Base-by-base conservation (phyloP, 2,888 invertebrate species). In the Podotricha telesiphe region DNA sequence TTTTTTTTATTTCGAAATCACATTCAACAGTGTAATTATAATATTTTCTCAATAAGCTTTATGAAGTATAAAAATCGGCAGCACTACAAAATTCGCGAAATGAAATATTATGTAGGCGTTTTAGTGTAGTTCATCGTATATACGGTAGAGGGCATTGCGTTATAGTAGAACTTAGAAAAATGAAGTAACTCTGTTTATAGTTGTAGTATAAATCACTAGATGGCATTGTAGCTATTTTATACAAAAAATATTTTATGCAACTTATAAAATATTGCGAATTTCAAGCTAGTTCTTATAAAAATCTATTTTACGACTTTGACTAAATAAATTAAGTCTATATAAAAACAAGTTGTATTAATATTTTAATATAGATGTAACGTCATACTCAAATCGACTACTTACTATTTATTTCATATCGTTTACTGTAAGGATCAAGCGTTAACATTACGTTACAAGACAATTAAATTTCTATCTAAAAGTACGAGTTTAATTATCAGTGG, bases 121-220 rank as follows among this genome's bases (percentile, higher is more conserved):
- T 13, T 61, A 20, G n/a, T 22, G 11, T n/a, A 73, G 71, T 71
- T 65, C 61, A 47, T 20, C 5, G 13, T 4, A 22, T 19, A 48
- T 58, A 50, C 65, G 50, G 50, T 58, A 73, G 73, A 73, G 63
- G 73, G 71, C 73, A 62, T 19, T 51, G 37, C 61, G 5, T 22
- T 15, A 4, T 10, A 40, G 15, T 50, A 19, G 15, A 28, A 2
- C 17, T 17, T 47, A 19, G 2, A 45, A 6, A 19, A 2, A 42
- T 22, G 45, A 42, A 45, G 13, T 53, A 15, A 11, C 22, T 19
- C 51, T 53, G 58, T 40, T 69, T n/a, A 22, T 51, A 51, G 58
- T 65, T 15, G 51, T 34, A 45, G 20, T 10, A 20, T 15, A 20
- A 13, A 6, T 42, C 47, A 42, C 64, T 56, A 69, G 68, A 63